Conservation (phyloP, 2,888 invertebrate genomes). For the Cheilosia impressa region DNA sequence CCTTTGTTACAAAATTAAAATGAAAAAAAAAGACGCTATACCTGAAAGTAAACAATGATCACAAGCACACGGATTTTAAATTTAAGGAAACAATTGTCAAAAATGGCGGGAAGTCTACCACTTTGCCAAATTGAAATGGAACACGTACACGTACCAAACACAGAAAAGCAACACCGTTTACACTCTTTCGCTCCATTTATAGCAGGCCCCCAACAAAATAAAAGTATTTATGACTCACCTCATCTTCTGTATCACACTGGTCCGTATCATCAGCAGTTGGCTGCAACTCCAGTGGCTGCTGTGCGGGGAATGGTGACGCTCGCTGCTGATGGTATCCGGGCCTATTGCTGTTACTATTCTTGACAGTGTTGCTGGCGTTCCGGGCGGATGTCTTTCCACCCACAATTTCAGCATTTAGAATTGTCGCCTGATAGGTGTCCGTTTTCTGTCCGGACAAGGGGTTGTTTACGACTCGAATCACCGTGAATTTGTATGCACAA, state of each 20-base stretch:
- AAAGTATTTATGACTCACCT: constrained; percentile 73
- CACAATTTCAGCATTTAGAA: constrained; percentile 69
- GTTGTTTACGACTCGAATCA: constrained; percentile 12
- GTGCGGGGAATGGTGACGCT: constrained; percentile 36
- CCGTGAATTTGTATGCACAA: neutral
- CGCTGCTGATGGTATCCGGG: constrained; percentile 29
- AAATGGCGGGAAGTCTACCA: neutral
- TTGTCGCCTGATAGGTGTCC: constrained; percentile 51
- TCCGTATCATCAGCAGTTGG: constrained; percentile 67
- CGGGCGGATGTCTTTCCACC: constrained; percentile 65
- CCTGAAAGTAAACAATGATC: too few relatives aligned
- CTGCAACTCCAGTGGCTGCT: constrained; percentile 47
- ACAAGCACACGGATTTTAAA: neutral
- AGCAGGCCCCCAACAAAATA: constrained; percentile 10
- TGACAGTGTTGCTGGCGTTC: constrained; percentile 54
- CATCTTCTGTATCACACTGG: constrained; percentile 78
- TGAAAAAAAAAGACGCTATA: too few relatives aligned
- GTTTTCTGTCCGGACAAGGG: constrained; percentile 50
- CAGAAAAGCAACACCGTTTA: neutral
- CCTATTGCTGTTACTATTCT: constrained; percentile 51
- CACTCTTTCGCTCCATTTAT: neutral
- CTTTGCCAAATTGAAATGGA: neutral
- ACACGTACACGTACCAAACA: neutral
- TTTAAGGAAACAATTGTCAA: neutral
- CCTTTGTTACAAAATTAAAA: too few relatives aligned